phyloP scores from a whole-genome alignment of 2,797 vertebrate genomes.

The Sebastes nivosus region DNA sequence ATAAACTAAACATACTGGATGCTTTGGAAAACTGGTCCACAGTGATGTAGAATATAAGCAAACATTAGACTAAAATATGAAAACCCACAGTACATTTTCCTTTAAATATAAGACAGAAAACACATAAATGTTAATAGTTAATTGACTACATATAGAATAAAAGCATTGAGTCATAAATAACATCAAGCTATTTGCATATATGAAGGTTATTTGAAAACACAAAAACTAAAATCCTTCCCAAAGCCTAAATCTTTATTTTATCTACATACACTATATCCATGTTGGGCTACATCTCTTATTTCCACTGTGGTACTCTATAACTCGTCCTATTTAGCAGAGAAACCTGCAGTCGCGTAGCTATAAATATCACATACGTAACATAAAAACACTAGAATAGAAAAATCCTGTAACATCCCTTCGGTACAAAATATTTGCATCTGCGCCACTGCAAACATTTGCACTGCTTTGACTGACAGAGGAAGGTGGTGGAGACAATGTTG shows the following conservation, averaged over 20 bases:
- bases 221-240: background rate
- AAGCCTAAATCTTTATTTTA: background rate
- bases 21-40: background rate
- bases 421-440: constrained; percentile 78
- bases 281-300: background rate
- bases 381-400: constrained; percentile 32
- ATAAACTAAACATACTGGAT: background rate
- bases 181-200: background rate
- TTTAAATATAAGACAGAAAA: background rate
- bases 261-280: background rate
- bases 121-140: background rate
- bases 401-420: constrained; percentile 55
- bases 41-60: background rate
- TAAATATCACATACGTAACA: constrained; percentile 54
- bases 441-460: constrained; percentile 71
- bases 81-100: background rate
- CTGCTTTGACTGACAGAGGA: constrained; percentile 73
- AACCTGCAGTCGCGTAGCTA: constrained; percentile 19
- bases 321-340: background rate
- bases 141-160: background rate
- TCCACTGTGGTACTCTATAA: background rate
- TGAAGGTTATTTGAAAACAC: background rate
- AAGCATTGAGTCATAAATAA: background rate
- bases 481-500: constrained; percentile 90
- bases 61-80: no score